These are phyloP conservation scores for Trichogramma evanescens DNA, from an alignment of 2,888 invertebrate species.

Conservation along the genomic window DNA sequence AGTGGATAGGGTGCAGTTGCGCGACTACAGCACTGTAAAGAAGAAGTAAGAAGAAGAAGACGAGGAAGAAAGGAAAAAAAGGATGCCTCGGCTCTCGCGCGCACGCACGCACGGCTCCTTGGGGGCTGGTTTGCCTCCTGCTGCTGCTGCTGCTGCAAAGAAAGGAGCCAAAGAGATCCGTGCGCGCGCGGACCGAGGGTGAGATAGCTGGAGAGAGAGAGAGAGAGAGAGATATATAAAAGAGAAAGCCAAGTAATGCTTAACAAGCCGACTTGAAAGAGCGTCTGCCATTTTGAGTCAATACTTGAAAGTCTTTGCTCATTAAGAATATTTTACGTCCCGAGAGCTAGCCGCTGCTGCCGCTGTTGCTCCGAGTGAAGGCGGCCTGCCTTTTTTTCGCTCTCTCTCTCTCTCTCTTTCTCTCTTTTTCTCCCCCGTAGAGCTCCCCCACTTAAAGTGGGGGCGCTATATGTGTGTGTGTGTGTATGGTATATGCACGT, in stretches of 20 bases:
- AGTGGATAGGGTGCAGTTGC: neutral
- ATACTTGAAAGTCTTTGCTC: slow-evolving; percentile 47
- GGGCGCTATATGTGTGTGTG: no score
- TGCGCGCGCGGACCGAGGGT: neutral
- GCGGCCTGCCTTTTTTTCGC: slow-evolving; percentile 11
- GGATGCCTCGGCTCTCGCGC: slow-evolving; percentile 6
- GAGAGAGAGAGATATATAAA: slow-evolving; percentile 17
- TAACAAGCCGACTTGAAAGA: slow-evolving; percentile 46
- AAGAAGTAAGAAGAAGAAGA: slow-evolving; percentile 2
- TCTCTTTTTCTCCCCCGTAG: slow-evolving; percentile 22
- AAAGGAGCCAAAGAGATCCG: neutral
- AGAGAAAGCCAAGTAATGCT: slow-evolving; percentile 38
- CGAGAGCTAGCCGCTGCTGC: slow-evolving; percentile 17
- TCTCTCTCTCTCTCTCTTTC: slow-evolving; percentile 4
- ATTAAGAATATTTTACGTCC: slow-evolving; percentile 46
- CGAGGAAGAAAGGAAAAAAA: slow-evolving; percentile 16
- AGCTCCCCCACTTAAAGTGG: neutral
- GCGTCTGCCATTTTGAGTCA: slow-evolving; percentile 46
- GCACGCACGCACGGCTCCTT: slow-evolving; percentile 18
- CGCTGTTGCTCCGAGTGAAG: slow-evolving; percentile 15
- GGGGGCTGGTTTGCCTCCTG: no score
- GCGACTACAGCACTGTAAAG: neutral
- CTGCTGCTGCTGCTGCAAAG: neutral
- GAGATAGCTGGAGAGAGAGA: slow-evolving; percentile 6
- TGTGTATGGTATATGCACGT: neutral